Evolutionary conservation across 2,113 vertebrate genomes (phyloP).

Genomic region (Semnornis frantzii): DNA sequence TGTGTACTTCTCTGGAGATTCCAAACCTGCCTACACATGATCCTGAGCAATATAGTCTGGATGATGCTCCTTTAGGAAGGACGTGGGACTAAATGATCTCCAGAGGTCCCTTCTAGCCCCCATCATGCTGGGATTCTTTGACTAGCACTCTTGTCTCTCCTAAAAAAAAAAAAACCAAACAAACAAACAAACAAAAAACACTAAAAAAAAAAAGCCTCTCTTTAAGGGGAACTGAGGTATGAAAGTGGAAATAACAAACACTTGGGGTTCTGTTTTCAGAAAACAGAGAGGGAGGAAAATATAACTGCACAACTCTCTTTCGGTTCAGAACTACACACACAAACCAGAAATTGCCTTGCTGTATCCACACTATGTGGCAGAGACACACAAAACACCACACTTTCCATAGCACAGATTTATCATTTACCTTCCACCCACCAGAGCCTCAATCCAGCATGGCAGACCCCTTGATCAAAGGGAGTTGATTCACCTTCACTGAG

Average conservation of each 20-base stretch:
- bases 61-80: too few species aligned
- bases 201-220: too few species aligned
- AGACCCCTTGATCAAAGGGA: not conserved
- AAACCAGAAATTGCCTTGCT: not conserved
- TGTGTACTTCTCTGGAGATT: too few species aligned
- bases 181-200: too few species aligned
- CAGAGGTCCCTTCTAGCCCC: too few species aligned
- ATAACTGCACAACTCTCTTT: not conserved
- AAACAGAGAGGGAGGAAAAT: fast-evolving
- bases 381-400: not conserved
- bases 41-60: too few species aligned
- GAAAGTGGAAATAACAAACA: not conserved
- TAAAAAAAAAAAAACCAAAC: too few species aligned
- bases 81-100: too few species aligned
- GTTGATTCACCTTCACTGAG: fast-evolving
- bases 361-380: not conserved
- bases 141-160: not conserved
- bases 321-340: not conserved
- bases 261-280: not conserved
- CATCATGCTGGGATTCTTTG: too few species aligned
- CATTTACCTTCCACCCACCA: fast-evolving
- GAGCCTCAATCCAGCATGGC: fast-evolving
- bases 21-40: too few species aligned
- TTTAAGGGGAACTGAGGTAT: not conserved
- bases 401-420: not conserved